Percentiles rank a stretch among this genome's conserved stretches.
phyloP scores from a whole-genome alignment of 2,888 invertebrate genomes.

The Drosophila greeni region DNA sequence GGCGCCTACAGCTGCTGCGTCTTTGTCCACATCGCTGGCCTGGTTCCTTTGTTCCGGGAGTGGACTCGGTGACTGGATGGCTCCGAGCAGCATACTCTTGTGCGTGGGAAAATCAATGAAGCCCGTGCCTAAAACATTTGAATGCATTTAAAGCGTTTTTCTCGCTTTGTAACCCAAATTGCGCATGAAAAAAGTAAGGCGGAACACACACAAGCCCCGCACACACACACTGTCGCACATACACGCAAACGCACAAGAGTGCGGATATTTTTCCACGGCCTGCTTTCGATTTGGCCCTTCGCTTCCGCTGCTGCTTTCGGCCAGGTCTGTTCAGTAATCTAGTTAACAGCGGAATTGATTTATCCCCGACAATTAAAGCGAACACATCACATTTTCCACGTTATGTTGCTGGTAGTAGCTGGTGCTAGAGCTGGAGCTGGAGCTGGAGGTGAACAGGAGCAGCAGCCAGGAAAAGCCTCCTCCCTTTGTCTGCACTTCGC shows the following conservation, averaged over 20 bases:
- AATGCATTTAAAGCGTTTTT: constrained; percentile 70
- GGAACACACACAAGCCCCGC: constrained; percentile 55
- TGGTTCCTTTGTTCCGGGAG: constrained; percentile 33
- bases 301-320: constrained; percentile 10
- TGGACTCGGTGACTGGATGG: constrained; percentile 11
- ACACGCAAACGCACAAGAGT: constrained; percentile 18
- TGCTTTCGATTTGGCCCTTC: constrained; percentile 29
- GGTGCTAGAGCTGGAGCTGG: constrained; percentile 6
- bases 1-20: constrained; percentile 28
- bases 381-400: constrained; percentile 38
- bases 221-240: constrained; percentile 23
- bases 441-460: constrained; percentile 17
- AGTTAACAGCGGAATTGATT: constrained; percentile 34
- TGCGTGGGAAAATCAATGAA: constrained; percentile 72
- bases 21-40: constrained; percentile 35
- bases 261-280: constrained; percentile 40
- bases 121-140: constrained; percentile 56
- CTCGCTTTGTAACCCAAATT: constrained; percentile 71
- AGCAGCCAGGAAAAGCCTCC: constrained; percentile 34
- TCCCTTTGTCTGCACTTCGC: constrained; percentile 34
- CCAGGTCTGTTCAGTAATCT: constrained; percentile 17
- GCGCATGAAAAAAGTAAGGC: constrained; percentile 63
- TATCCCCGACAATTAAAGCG: constrained; percentile 21
- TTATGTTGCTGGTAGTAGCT: constrained; percentile 25
- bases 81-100: constrained; percentile 58